Evolutionary conservation across 37 sponge, comb jelly and placozoan genomes (phyloP).

Genomic region (Corticium candelabrum): DNA sequence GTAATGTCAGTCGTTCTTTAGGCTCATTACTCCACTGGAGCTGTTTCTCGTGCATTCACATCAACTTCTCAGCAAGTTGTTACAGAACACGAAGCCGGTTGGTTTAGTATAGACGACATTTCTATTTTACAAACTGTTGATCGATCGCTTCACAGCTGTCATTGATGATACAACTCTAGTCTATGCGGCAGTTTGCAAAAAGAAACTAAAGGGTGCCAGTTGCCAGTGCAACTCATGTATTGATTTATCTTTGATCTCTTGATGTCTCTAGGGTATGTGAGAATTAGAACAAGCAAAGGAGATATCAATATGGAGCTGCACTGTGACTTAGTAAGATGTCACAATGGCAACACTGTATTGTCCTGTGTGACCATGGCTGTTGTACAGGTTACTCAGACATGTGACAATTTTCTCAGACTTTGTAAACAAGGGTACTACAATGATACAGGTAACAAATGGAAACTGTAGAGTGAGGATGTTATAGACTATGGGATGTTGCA

Average conservation of each 20-base stretch:
- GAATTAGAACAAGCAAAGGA: constrained; percentile 67
- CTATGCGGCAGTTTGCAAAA: not conserved
- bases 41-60: constrained; percentile 58
- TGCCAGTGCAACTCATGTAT: too few relatives aligned
- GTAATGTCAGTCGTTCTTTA: too few relatives aligned
- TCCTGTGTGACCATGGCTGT: not conserved
- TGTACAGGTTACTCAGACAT: constrained; percentile 57
- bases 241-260: too few relatives aligned
- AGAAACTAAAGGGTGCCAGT: not conserved
- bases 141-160: constrained; percentile 38
- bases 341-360: too few relatives aligned
- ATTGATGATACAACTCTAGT: constrained; percentile 39
- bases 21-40: constrained; percentile 84
- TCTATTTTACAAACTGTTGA: too few relatives aligned
- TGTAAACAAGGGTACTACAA: constrained; percentile 78
- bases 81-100: constrained; percentile 72
- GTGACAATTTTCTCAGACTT: constrained; percentile 76
- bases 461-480: too few relatives aligned
- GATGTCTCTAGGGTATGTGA: constrained; percentile 54
- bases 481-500: too few relatives aligned
- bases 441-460: constrained; percentile 47
- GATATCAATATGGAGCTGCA: constrained; percentile 89
- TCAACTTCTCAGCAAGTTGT: constrained; percentile 45
- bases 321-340: constrained; percentile 61
- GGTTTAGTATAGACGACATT: not conserved